Conservation (phyloP, 2,888 invertebrate genomes). For the Lasioglossum villosulum region DNA sequence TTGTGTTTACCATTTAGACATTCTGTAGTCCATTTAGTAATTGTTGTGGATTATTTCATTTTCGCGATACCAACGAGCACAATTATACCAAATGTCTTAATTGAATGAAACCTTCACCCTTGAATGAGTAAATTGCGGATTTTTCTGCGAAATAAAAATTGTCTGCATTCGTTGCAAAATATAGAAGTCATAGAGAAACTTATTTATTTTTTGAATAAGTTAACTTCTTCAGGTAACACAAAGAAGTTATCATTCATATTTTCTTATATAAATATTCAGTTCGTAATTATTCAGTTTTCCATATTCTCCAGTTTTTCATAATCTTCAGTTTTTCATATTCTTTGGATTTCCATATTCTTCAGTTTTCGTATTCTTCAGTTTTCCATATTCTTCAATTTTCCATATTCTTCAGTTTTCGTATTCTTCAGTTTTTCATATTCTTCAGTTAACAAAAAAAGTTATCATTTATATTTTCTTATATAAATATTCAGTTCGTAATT, state of each 20-base stretch:
- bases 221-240: background rate
- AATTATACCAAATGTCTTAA: background rate
- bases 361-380: too few species aligned
- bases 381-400: too few species aligned
- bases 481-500: too few species aligned
- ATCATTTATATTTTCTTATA: background rate
- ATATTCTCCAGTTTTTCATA: too few species aligned
- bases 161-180: background rate
- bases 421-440: background rate
- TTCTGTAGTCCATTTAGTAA: background rate
- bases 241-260: background rate
- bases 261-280: background rate
- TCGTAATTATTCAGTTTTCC: too few species aligned
- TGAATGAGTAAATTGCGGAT: background rate
- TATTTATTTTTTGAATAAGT: too few species aligned
- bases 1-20: background rate
- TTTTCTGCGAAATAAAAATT: background rate
- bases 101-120: background rate
- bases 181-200: background rate
- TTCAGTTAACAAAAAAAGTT: background rate
- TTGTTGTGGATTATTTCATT: background rate
- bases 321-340: too few species aligned
- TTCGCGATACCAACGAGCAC: background rate
- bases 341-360: too few species aligned
- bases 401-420: too few species aligned